These are phyloP conservation scores for Colius striatus DNA, from an alignment of 2,113 vertebrate genomes.

Conservation along the genomic window DNA sequence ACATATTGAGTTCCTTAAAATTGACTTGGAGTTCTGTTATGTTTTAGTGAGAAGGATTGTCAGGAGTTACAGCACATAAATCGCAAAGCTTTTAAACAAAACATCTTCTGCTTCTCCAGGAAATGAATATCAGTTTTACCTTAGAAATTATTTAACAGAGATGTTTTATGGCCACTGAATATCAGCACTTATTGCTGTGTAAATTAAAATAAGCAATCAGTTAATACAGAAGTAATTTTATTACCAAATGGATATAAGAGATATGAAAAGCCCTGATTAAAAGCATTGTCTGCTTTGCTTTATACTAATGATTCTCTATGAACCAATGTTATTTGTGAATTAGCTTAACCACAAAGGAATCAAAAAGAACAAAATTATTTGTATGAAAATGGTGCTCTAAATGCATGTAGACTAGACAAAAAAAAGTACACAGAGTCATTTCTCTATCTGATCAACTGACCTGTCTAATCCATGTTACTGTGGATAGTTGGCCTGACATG, in stretches of 20 bases:
- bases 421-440: slow-evolving; percentile 55
- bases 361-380: slow-evolving; percentile 58
- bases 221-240: slow-evolving; percentile 59
- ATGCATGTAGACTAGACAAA: slow-evolving; percentile 38
- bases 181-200: slow-evolving; percentile 33
- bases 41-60: not conserved
- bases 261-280: slow-evolving; percentile 63
- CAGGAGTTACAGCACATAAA: not conserved
- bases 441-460: slow-evolving; percentile 71
- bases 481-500: slow-evolving; percentile 72
- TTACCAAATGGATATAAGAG: slow-evolving; percentile 45
- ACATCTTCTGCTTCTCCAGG: slow-evolving; percentile 20
- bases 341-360: slow-evolving; percentile 63
- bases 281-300: slow-evolving; percentile 50
- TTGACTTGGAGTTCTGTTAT: slow-evolving; percentile 29
- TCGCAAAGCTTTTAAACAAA: slow-evolving; percentile 47
- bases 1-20: slow-evolving; percentile 5
- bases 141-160: slow-evolving; percentile 23
- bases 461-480: slow-evolving; percentile 79
- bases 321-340: slow-evolving; percentile 67
- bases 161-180: not conserved
- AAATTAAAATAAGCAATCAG: slow-evolving; percentile 59
- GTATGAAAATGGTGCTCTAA: slow-evolving; percentile 53
- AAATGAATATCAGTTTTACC: not conserved
- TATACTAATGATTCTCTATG: slow-evolving; percentile 63